phyloP scores from a whole-genome alignment of 2,888 invertebrate species.

The Troides helena region DNA sequence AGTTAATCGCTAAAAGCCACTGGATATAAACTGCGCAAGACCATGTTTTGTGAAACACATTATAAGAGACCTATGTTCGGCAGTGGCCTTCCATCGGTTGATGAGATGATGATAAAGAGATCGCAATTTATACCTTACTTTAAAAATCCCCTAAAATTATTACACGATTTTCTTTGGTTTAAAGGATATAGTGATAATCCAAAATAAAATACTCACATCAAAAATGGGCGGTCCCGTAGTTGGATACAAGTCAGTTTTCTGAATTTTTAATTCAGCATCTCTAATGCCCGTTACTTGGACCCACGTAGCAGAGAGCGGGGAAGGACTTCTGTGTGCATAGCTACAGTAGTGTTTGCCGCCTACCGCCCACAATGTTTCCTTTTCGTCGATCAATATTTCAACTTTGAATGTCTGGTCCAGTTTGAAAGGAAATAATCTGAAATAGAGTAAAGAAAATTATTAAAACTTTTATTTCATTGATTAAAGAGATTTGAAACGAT shows the following conservation, averaged over 20 bases:
- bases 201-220: conserved; percentile 46
- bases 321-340: conserved; percentile 81
- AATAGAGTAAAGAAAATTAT: conserved; percentile 33
- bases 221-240: conserved; percentile 47
- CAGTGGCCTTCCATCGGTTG: too few species aligned
- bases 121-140: too few species aligned
- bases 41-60: too few species aligned
- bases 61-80: too few species aligned
- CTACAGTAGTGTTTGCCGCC: conserved; percentile 88
- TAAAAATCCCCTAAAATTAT: too few species aligned
- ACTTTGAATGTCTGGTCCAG: conserved; percentile 75
- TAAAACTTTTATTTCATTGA: too few species aligned
- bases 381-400: conserved; percentile 81
- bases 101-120: too few species aligned
- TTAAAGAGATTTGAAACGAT: too few species aligned
- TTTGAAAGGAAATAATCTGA: conserved; percentile 74
- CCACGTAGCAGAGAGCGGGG: conserved; percentile 56
- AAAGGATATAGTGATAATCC: not conserved
- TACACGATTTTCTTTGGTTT: too few species aligned
- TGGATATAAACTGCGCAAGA: too few species aligned
- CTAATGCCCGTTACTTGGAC: conserved; percentile 81
- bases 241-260: conserved; percentile 76
- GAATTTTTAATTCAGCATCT: conserved; percentile 83
- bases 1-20: too few species aligned
- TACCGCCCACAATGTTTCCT: conserved; percentile 84